Conservation (phyloP, 2,888 invertebrate genomes). For the Drosophila tanythrix region DNA sequence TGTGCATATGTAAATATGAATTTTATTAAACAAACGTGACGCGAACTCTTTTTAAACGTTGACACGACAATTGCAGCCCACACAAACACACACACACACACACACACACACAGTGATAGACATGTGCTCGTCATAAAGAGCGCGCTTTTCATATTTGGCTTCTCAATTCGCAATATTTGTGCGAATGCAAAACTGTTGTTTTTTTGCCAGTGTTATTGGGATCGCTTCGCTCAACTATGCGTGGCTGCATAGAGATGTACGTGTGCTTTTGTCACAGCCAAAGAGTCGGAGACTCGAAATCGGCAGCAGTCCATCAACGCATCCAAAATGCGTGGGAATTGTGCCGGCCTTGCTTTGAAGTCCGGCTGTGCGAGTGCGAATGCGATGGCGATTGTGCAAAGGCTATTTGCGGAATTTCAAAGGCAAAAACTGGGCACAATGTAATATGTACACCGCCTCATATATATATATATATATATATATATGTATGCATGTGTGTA, state of each 20-base stretch:
- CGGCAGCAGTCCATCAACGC: slow-evolving; percentile 64
- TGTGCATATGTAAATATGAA: slow-evolving; percentile 76
- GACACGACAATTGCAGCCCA: slow-evolving; percentile 59
- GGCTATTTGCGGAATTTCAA: slow-evolving; percentile 63
- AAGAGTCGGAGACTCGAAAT: slow-evolving; percentile 5
- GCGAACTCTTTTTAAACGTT: slow-evolving; percentile 52
- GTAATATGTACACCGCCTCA: background rate
- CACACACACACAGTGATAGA: slow-evolving; percentile 10
- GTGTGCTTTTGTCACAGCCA: background rate
- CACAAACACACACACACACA: slow-evolving; percentile 11
- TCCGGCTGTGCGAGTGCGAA: slow-evolving; percentile 10
- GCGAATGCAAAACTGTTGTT: slow-evolving; percentile 51
- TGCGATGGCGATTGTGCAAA: slow-evolving; percentile 23
- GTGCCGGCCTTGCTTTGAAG: slow-evolving; percentile 65
- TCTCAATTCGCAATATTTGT: slow-evolving; percentile 68
- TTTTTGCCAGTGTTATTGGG: slow-evolving; percentile 44
- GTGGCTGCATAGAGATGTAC: no score
- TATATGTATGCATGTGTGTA: background rate
- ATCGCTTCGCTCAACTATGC: slow-evolving; percentile 1
- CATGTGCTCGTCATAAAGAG: slow-evolving; percentile 33
- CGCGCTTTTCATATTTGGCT: slow-evolving; percentile 65
- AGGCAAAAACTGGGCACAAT: slow-evolving; percentile 36
- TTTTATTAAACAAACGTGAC: slow-evolving; percentile 78
- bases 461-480: background rate
- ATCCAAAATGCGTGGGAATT: slow-evolving; percentile 64